phyloP scores from a whole-genome alignment of 2,797 vertebrate species.

The Rhinatrema bivittatum region DNA sequence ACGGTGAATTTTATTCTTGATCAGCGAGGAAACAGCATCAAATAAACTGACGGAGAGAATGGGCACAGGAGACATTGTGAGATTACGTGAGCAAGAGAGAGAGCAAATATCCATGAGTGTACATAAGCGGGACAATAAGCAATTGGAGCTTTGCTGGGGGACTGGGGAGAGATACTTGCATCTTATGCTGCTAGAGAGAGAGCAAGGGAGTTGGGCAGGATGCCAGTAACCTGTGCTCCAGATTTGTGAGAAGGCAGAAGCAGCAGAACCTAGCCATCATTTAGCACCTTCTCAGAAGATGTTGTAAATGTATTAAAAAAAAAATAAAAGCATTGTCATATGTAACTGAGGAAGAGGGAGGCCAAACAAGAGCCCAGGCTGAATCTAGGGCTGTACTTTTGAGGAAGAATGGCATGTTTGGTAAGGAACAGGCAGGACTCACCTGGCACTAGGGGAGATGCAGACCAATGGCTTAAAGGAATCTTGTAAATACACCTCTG shows the following conservation, averaged over 20 bases:
- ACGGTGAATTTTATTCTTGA: conserved; percentile 94
- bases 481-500: conserved; percentile 91
- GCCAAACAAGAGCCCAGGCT: too few species aligned
- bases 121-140: not conserved
- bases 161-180: not conserved
- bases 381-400: not conserved
- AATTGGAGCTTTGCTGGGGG: not conserved
- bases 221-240: too few species aligned
- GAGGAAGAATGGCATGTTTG: too few species aligned
- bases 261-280: too few species aligned
- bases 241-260: too few species aligned
- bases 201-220: too few species aligned
- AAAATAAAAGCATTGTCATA: too few species aligned
- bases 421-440: conserved; percentile 9
- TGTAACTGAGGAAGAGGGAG: too few species aligned
- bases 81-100: not conserved
- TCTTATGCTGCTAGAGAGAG: not conserved
- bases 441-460: conserved; percentile 95
- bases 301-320: too few species aligned
- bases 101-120: not conserved
- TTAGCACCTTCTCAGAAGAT: too few species aligned
- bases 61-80: not conserved
- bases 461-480: conserved; percentile 93
- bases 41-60: conserved; percentile 65
- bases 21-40: conserved; percentile 88